Evolutionary conservation across 2,888 invertebrate genomes (phyloP).

Genomic region (Ochropacha duplaris): DNA sequence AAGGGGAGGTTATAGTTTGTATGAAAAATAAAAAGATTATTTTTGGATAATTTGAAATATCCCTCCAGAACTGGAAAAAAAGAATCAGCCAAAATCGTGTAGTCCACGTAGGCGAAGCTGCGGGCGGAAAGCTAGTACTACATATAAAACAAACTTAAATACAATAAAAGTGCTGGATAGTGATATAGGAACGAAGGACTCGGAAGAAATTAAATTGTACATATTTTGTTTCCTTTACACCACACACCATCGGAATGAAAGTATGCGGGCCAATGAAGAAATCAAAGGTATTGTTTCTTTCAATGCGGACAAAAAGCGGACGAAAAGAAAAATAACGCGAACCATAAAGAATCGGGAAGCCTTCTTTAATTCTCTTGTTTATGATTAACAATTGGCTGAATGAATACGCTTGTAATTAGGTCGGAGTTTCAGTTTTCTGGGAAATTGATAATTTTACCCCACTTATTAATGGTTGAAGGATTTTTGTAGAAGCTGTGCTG

Average conservation of each 20-base stretch:
- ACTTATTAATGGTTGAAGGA: constrained; percentile 16
- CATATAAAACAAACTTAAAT: too few relatives aligned
- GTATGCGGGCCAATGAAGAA: constrained; percentile 28
- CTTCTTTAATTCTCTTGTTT: constrained; percentile 26
- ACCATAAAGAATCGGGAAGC: constrained; percentile 17
- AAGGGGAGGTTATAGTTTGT: too few relatives aligned
- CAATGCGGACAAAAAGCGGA: constrained; percentile 18
- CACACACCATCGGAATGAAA: background rate
- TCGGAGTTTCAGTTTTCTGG: constrained; percentile 25
- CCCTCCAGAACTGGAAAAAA: too few relatives aligned
- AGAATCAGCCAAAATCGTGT: too few relatives aligned
- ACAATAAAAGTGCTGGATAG: too few relatives aligned
- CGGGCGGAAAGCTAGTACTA: too few relatives aligned
- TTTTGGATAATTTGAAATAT: too few relatives aligned
- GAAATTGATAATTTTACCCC: constrained; percentile 15
- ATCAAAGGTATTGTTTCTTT: constrained; percentile 23
- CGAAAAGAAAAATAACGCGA: constrained; percentile 7
- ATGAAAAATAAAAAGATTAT: too few relatives aligned
- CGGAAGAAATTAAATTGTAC: too few relatives aligned
- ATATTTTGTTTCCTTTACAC: background rate
- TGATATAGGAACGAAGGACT: too few relatives aligned
- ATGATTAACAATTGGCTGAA: constrained; percentile 16
- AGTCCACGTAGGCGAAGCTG: too few relatives aligned
- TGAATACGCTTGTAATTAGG: constrained; percentile 28
- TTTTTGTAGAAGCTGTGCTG: background rate